Evolutionary conservation across 2,797 vertebrate genomes (phyloP).

Genomic region (Cossypha polioptera): DNA sequence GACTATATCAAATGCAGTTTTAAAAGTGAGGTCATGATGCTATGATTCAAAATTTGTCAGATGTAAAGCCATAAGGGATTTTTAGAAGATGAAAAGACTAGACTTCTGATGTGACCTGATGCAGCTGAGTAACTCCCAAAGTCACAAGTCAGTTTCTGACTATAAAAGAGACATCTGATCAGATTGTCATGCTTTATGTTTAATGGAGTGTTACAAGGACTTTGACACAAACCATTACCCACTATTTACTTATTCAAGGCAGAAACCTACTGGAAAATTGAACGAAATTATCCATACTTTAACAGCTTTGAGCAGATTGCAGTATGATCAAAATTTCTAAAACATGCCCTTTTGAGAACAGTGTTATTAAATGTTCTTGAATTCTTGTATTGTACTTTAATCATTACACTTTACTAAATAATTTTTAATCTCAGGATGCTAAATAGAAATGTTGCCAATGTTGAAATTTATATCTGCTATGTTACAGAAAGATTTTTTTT

Average conservation of each 20-base stretch:
- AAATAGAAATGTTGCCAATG: background rate
- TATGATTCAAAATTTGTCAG: slow-evolving; percentile 68
- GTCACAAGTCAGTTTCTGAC: slow-evolving; percentile 78
- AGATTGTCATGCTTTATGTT: slow-evolving; percentile 86
- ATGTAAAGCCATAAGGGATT: slow-evolving; percentile 66
- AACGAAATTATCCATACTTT: slow-evolving; percentile 81
- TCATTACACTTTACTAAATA: slow-evolving; percentile 39
- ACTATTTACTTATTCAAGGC: slow-evolving; percentile 89
- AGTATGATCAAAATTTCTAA: slow-evolving; percentile 73
- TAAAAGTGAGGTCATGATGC: slow-evolving; percentile 65
- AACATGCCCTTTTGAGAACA: slow-evolving; percentile 59
- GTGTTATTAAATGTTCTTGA: slow-evolving; percentile 55
- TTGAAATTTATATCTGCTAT: background rate
- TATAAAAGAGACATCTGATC: slow-evolving; percentile 87
- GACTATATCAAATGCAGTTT: slow-evolving; percentile 57
- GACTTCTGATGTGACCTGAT: slow-evolving; percentile 77
- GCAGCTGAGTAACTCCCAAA: slow-evolving; percentile 76
- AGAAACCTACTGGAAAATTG: slow-evolving; percentile 82
- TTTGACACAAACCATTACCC: slow-evolving; percentile 93
- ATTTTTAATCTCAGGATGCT: slow-evolving; percentile 29
- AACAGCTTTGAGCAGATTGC: slow-evolving; percentile 76
- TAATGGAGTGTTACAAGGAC: slow-evolving; percentile 90
- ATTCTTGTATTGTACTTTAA: slow-evolving; percentile 52
- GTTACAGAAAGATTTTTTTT: background rate
- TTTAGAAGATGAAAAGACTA: slow-evolving; percentile 71